phyloP scores from a whole-genome alignment of 2,888 invertebrate genomes.

The Caenorhabditis japonica region DNA sequence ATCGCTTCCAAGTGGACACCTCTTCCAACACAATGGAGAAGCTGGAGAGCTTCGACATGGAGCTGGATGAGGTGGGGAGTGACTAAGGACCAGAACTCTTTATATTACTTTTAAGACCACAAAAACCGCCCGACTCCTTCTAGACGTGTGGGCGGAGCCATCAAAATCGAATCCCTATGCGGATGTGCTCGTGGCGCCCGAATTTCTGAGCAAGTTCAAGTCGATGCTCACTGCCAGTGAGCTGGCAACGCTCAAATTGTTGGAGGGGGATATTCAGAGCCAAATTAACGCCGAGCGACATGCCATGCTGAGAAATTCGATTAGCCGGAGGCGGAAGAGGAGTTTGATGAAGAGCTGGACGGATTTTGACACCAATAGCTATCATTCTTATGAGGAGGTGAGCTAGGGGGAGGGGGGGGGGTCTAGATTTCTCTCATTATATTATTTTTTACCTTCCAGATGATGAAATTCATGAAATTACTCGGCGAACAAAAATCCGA shows the following conservation, averaged over 20 bases:
- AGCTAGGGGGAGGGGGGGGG: neutral
- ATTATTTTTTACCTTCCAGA: conserved; percentile 43
- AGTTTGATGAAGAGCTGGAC: conserved; percentile 15
- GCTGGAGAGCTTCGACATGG: conserved; percentile 35
- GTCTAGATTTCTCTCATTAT: neutral
- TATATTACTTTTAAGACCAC: conserved; percentile 19
- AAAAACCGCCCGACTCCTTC: conserved; percentile 40
- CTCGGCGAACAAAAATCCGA: conserved; percentile 60
- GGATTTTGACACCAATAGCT: conserved; percentile 60
- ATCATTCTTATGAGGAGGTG: conserved; percentile 66
- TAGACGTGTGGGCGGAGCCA: conserved; percentile 74
- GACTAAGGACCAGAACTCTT: neutral
- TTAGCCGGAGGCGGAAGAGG: conserved; percentile 18
- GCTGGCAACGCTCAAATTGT: conserved; percentile 17
- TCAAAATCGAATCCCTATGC: conserved; percentile 55
- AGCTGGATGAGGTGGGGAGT: conserved; percentile 25
- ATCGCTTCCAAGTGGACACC: conserved; percentile 41
- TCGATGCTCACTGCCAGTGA: conserved; percentile 8
- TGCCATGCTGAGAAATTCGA: conserved; percentile 11
- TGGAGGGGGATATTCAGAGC: conserved; percentile 42
- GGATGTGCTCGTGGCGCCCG: conserved; percentile 71
- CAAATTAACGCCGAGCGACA: conserved; percentile 34
- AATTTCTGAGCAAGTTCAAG: conserved; percentile 40
- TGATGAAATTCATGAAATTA: conserved; percentile 67
- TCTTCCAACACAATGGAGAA: conserved; percentile 34